Conservation (phyloP, 2,888 invertebrate genomes). For the Nephrotoma flavescens region DNA sequence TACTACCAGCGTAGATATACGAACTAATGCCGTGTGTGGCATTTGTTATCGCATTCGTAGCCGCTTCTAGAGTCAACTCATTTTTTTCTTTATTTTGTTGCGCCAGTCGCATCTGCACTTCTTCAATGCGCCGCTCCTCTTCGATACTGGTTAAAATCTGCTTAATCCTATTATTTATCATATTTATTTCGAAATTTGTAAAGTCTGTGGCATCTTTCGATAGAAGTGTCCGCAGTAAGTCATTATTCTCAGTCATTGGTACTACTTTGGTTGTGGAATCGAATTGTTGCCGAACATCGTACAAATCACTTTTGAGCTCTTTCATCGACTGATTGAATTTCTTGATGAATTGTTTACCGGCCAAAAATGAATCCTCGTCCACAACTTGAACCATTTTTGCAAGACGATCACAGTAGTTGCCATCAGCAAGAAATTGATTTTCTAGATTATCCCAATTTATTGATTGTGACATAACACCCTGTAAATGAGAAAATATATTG, state of each 20-base stretch:
- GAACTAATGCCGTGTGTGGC: conserved; percentile 5
- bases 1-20: conserved; percentile 15
- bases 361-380: conserved; percentile 49
- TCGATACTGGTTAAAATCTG: conserved; percentile 8
- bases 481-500: conserved; percentile 19
- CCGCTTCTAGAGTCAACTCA: neutral
- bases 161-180: conserved; percentile 31
- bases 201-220: conserved; percentile 34
- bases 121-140: neutral
- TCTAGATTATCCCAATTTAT: conserved; percentile 89
- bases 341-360: conserved; percentile 59
- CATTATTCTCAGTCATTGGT: conserved; percentile 25
- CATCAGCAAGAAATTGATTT: conserved; percentile 71
- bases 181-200: conserved; percentile 35
- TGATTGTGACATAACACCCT: conserved; percentile 91
- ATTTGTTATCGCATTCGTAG: neutral
- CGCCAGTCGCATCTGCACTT: neutral
- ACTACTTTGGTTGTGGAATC: conserved; percentile 17
- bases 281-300: conserved; percentile 14
- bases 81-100: neutral
- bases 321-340: conserved; percentile 40
- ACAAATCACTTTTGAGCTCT: conserved; percentile 30
- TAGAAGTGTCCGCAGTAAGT: conserved; percentile 33
- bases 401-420: conserved; percentile 64
- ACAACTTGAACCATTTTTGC: conserved; percentile 75